These are phyloP conservation scores for Paramisgurnus dabryanus DNA, from an alignment of 2,113 vertebrate species.

Conservation along the genomic window DNA sequence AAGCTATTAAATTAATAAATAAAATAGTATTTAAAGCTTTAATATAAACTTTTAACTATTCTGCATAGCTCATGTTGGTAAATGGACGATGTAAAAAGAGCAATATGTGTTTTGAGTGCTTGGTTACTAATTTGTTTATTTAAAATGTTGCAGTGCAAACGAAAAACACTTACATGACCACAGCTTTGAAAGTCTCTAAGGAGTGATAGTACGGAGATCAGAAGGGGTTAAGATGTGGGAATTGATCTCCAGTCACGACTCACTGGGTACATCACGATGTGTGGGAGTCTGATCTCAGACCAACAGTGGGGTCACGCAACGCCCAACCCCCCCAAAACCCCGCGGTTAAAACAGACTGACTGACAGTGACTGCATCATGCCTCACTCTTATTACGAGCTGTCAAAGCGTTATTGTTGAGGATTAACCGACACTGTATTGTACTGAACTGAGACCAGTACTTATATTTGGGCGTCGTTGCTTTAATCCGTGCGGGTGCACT, in stretches of 20 bases:
- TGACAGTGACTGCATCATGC: too few species aligned
- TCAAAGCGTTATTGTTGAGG: not conserved
- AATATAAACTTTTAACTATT: not conserved
- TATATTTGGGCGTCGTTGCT: not conserved
- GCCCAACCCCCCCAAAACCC: not conserved
- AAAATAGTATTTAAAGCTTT: not conserved
- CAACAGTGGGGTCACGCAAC: not conserved
- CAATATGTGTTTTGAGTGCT: not conserved
- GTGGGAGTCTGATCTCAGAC: slow-evolving; percentile 20
- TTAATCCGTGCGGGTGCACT: not conserved
- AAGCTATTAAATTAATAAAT: not conserved
- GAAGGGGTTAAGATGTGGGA: not conserved
- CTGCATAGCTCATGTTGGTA: not conserved
- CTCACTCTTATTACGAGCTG: not conserved
- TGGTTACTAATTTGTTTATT: not conserved
- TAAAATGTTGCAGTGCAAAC: not conserved
- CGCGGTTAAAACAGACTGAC: too few species aligned
- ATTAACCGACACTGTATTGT: not conserved
- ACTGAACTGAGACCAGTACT: not conserved
- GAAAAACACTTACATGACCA: not conserved
- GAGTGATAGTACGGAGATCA: too few species aligned
- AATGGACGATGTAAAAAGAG: not conserved
- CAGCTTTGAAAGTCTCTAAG: not conserved
- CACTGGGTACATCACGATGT: slow-evolving; percentile 39
- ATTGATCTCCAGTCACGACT: slow-evolving; percentile 43